Evolutionary conservation across 2,797 vertebrate genomes (phyloP), one percentile per base, ranked within the genome.

Genomic region (Cercopithecus diana): DNA sequence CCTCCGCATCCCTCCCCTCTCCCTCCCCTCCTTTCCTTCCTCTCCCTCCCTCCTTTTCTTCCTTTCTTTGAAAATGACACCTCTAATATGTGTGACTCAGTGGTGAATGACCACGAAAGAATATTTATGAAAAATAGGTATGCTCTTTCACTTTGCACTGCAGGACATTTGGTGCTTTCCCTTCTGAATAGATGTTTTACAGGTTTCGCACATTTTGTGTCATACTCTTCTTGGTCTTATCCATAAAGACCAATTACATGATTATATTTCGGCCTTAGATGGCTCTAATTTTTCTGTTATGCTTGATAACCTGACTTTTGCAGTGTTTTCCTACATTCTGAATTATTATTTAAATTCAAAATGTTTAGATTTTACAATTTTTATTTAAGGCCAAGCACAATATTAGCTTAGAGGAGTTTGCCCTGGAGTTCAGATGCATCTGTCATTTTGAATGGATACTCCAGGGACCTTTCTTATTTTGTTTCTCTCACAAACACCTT

Each of bases 401-500:
- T 89, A 96, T 97, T 97, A 94, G 83, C 75, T 43, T 76, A 30
- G 88, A 97, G 64, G 75, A 97, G 93, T 97, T 96, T 97, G 97
- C 55, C 75, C 86, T 82, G 24, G 67, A 24, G 1, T 90, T 97
- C 92, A 98, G 97, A 96, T 58, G n/a, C 64, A 86, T 96, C 96
- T 98, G 50, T 91, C 70, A 91, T 91, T 95, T 95, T 96, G 86
- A 84, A 48, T 96, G 93, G 90, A 95, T 94, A 76, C 93, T 96
- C 90, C 2, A 11, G 96, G 89, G 90, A 90, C 80, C 86, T 43
- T 92, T 7, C 17, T 95, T 98, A 87, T 96, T 98, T 94, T 96
- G 97, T 98, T 98, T 98, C 83, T 97, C 89, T 97, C 97, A 93
- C 85, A 89, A 98, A 96, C 88, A 97, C 96, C 97, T 98, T 98